These are phyloP conservation scores for Tetrao urogallus DNA, from an alignment of 2,113 vertebrate genomes.

Conservation along the genomic window DNA sequence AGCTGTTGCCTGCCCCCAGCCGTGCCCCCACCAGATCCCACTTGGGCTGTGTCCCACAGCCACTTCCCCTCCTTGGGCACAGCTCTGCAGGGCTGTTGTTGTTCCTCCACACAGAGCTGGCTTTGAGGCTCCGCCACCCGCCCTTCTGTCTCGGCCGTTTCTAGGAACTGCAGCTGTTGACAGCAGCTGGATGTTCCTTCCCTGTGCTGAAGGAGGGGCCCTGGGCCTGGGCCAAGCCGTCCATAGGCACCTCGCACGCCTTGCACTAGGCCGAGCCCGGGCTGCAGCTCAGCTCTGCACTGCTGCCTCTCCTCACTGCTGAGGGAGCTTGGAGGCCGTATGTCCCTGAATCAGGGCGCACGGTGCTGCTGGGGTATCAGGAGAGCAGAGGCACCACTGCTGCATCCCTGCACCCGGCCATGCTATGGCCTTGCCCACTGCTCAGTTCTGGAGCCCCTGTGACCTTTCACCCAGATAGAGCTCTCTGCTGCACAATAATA, in stretches of 20 bases:
- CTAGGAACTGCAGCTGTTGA: slow-evolving; percentile 70
- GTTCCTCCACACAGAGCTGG: not conserved
- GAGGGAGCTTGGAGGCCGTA: not conserved
- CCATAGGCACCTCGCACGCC: not conserved
- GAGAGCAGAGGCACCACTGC: not conserved
- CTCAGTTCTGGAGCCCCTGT: fast-evolving
- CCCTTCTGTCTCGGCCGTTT: slow-evolving; percentile 64
- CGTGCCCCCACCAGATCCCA: not conserved
- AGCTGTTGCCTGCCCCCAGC: no score
- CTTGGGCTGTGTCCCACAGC: not conserved
- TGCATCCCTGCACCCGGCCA: not conserved
- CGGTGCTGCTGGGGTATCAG: fast-evolving
- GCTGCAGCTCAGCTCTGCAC: not conserved
- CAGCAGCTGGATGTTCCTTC: slow-evolving; percentile 51
- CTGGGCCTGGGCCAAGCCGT: slow-evolving; percentile 4
- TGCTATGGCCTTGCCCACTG: no score
- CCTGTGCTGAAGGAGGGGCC: slow-evolving; percentile 5
- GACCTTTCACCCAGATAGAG: slow-evolving; percentile 22
- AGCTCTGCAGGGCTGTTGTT: not conserved
- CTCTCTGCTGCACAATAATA: not conserved
- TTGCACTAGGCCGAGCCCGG: slow-evolving; percentile 9
- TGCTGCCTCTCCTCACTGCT: not conserved
- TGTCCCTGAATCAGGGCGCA: no score
- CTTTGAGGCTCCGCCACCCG: not conserved
- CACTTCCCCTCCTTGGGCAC: not conserved